Evolutionary conservation across 2,888 invertebrate species (phyloP).

Genomic region (Punctoribates punctum): DNA sequence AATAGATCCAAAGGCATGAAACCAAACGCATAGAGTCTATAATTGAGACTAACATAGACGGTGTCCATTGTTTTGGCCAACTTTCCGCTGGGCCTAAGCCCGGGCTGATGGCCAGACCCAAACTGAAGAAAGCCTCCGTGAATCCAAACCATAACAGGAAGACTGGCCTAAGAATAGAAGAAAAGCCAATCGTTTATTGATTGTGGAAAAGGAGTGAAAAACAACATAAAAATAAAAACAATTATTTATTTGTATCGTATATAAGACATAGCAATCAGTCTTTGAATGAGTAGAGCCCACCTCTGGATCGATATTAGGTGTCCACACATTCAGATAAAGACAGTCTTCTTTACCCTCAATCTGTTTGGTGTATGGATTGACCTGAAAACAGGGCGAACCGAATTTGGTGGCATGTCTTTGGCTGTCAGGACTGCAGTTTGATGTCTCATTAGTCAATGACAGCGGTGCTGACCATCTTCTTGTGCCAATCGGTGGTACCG

Average conservation of each 20-base stretch:
- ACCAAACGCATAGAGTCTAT: constrained; percentile 31
- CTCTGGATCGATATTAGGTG: constrained; percentile 33
- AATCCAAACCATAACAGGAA: constrained; percentile 52
- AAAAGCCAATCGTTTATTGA: not conserved
- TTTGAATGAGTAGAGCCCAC: not conserved
- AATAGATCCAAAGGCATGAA: constrained; percentile 67
- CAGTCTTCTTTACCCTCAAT: constrained; percentile 43
- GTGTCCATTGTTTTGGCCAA: constrained; percentile 73
- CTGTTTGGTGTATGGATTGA: constrained; percentile 46
- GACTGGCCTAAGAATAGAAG: constrained; percentile 30
- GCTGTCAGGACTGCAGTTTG: constrained; percentile 41
- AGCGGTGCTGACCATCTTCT: constrained; percentile 46
- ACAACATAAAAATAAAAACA: not conserved
- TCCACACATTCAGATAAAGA: constrained; percentile 38
- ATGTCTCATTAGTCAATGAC: constrained; percentile 44
- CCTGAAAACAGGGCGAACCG: constrained; percentile 46
- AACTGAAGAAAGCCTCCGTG: constrained; percentile 50
- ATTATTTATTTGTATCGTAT: not conserved
- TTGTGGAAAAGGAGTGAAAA: not conserved
- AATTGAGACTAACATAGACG: constrained; percentile 64
- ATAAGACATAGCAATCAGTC: not conserved
- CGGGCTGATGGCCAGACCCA: constrained; percentile 34
- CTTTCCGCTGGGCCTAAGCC: constrained; percentile 67
- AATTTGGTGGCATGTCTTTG: constrained; percentile 46
- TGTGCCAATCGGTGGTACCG: constrained; percentile 45